Conservation (phyloP, 2,113 vertebrate genomes). For the Charadrius vociferus region DNA sequence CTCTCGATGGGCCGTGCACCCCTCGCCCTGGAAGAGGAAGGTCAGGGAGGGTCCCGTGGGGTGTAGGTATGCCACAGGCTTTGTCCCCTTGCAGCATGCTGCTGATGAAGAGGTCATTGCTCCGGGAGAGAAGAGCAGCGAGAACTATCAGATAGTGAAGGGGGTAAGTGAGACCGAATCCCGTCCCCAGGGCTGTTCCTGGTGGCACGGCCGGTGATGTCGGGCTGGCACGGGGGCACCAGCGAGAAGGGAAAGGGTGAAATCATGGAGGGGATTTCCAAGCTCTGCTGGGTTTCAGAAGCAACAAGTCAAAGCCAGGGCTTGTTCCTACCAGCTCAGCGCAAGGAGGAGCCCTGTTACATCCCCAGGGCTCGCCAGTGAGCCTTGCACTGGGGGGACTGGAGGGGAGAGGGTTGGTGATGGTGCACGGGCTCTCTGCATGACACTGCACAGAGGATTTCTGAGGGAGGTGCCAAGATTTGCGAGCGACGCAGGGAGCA, state of each 20-base stretch:
- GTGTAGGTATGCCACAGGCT: neutral
- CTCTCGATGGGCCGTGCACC: rapidly evolving
- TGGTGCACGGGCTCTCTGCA: rapidly evolving
- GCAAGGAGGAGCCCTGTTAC: neutral
- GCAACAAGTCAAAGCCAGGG: neutral
- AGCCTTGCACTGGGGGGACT: neutral
- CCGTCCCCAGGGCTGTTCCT: neutral
- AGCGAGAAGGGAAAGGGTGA: neutral
- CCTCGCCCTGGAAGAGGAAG: neutral
- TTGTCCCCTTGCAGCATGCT: constrained; percentile 22
- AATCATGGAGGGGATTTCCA: neutral
- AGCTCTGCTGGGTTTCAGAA: neutral
- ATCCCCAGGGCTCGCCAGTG: neutral
- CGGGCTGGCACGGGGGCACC: rapidly evolving
- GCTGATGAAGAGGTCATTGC: constrained; percentile 76
- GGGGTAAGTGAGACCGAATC: constrained; percentile 76
- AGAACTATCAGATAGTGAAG: constrained; percentile 94
- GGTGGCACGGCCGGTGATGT: no score
- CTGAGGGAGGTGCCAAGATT: neutral
- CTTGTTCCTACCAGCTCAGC: neutral
- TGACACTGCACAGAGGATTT: neutral
- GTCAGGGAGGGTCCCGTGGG: neutral
- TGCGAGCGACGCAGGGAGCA: rapidly evolving
- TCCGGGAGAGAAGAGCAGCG: constrained; percentile 86
- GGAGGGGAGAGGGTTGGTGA: neutral